These are phyloP conservation scores for Iphiclides podalirius DNA, from an alignment of 2,888 invertebrate species.

Conservation along the genomic window DNA sequence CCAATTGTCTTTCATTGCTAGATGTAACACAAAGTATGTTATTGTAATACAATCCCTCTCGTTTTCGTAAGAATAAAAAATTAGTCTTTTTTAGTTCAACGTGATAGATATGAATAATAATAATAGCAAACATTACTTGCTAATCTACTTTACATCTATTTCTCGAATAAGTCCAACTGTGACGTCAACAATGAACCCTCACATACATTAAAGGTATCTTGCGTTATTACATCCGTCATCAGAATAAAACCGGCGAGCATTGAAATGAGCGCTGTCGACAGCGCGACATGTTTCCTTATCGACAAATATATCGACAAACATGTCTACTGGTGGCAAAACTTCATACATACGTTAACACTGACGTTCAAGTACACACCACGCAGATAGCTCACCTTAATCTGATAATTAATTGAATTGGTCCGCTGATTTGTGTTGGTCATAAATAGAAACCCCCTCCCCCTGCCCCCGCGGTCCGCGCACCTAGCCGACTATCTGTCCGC, in stretches of 20 bases:
- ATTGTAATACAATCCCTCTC: too few species aligned
- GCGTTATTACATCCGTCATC: neutral
- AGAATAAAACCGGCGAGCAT: neutral
- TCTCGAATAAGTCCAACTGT: too few species aligned
- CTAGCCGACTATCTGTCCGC: conserved; percentile 48
- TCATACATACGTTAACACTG: conserved; percentile 48
- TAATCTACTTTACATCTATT: too few species aligned
- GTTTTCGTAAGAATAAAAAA: too few species aligned
- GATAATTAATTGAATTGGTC: conserved; percentile 78
- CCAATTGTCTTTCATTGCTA: too few species aligned
- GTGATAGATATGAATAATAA: too few species aligned
- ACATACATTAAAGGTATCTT: neutral
- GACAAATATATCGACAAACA: conserved; percentile 32
- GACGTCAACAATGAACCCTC: neutral
- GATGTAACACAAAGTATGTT: too few species aligned
- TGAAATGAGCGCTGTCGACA: conserved; percentile 8
- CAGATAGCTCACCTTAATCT: conserved; percentile 77
- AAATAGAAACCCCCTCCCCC: conserved; percentile 67
- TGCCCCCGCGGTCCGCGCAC: conserved; percentile 43
- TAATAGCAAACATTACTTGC: too few species aligned
- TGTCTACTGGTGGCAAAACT: conserved; percentile 42
- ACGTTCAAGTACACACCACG: conserved; percentile 61
- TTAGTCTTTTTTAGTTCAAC: too few species aligned
- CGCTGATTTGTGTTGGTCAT: conserved; percentile 75
- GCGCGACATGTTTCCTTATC: conserved; percentile 25